These are phyloP conservation scores for Eurois occulta DNA, from an alignment of 2,888 invertebrate species.

Conservation along the genomic window DNA sequence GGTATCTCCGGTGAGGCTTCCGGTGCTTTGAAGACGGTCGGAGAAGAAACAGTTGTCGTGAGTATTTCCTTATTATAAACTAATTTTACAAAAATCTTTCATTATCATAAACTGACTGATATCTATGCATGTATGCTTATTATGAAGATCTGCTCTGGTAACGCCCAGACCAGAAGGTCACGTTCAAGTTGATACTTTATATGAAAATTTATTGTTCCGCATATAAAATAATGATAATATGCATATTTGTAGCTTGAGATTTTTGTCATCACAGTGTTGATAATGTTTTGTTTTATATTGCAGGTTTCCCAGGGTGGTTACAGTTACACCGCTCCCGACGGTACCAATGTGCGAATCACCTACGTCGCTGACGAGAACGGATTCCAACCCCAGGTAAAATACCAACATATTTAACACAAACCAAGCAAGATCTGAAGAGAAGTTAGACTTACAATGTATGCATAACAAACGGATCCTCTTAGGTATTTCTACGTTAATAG, in stretches of 20 bases:
- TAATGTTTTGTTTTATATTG: slow-evolving; percentile 31
- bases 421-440: background rate
- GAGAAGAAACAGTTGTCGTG: slow-evolving; percentile 75
- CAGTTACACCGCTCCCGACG: slow-evolving; percentile 90
- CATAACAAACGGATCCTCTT: background rate
- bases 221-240: background rate
- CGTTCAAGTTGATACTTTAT: background rate
- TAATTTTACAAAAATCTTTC: background rate
- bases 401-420: slow-evolving; percentile 4
- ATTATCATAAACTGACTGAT: background rate
- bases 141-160: background rate
- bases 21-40: slow-evolving; percentile 86
- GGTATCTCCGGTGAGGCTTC: slow-evolving; percentile 89
- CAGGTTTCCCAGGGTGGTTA: slow-evolving; percentile 87
- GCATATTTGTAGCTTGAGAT: background rate
- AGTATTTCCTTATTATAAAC: slow-evolving; percentile 60
- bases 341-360: slow-evolving; percentile 87
- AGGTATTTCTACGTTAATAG: background rate
- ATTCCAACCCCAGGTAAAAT: slow-evolving; percentile 90
- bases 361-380: slow-evolving; percentile 93
- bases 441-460: background rate
- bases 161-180: background rate
- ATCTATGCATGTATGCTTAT: background rate
- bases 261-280: background rate
- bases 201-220: slow-evolving; percentile 1